These are phyloP conservation scores for Zaprionus inermis DNA, from an alignment of 1,140 invertebrate genomes.

Conservation along the genomic window DNA sequence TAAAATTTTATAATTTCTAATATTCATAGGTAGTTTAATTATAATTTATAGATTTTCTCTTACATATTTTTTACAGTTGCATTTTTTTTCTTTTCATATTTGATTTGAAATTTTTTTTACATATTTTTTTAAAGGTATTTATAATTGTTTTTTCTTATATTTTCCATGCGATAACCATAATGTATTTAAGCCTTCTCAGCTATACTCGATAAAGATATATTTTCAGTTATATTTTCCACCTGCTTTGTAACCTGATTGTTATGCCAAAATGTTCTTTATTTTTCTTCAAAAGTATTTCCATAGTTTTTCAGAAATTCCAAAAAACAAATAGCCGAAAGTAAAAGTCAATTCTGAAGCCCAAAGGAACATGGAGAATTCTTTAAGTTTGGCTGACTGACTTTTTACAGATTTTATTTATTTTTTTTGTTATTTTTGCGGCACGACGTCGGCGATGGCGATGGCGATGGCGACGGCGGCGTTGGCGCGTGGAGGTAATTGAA, in stretches of 20 bases:
- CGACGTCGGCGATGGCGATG: constrained; percentile 30
- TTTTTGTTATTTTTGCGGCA: constrained; percentile 39
- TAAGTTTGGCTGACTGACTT: constrained; percentile 70
- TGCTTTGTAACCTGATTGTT: neutral
- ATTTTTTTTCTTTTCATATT: no score
- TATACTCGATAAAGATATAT: neutral
- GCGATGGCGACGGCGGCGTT: constrained; percentile 56
- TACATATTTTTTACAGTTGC: no score
- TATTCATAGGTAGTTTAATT: no score
- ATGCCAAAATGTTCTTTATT: neutral
- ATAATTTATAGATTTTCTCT: no score
- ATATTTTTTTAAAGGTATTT: neutral
- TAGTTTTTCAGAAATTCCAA: neutral
- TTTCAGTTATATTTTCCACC: neutral
- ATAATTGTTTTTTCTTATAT: neutral
- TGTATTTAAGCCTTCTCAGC: neutral
- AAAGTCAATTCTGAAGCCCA: constrained; percentile 23
- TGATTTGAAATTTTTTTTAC: neutral
- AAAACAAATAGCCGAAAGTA: neutral
- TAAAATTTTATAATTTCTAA: no score
- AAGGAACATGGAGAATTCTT: constrained; percentile 51
- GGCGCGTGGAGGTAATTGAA: constrained; percentile 81
- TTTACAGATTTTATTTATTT: constrained; percentile 55
- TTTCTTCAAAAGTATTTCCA: neutral
- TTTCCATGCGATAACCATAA: neutral